phyloP scores from a whole-genome alignment of 2,797 vertebrate genomes.

The Gymnothorax javanicus region DNA sequence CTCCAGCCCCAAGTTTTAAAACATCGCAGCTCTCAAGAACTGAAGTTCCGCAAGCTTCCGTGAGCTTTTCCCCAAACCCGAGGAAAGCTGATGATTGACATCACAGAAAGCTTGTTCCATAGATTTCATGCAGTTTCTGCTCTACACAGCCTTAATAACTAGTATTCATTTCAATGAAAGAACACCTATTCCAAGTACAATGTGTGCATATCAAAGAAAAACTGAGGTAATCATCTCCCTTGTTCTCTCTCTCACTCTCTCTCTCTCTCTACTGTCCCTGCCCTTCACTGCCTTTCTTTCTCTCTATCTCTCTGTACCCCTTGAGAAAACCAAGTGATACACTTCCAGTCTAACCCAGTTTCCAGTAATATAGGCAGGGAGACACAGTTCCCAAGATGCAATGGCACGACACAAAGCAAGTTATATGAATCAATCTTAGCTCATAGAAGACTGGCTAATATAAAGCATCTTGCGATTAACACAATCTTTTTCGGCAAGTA shows the following conservation, averaged over 20 bases:
- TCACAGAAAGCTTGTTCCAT: too few species aligned
- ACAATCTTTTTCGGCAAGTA: not conserved
- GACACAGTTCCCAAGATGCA: constrained; percentile 6
- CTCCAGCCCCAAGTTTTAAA: too few species aligned
- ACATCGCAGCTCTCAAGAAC: too few species aligned
- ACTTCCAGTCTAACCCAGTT: constrained; percentile 1
- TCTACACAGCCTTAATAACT: not conserved
- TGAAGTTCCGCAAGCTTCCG: too few species aligned
- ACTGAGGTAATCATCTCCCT: not conserved
- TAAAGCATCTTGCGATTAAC: not conserved
- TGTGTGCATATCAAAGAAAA: not conserved
- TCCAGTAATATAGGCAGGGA: not conserved
- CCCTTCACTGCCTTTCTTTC: not conserved
- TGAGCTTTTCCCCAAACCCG: too few species aligned
- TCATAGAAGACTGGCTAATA: not conserved
- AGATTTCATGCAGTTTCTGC: too few species aligned
- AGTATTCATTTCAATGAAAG: not conserved
- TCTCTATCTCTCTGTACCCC: not conserved
- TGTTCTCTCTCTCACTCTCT: not conserved
- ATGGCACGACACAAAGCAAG: not conserved
- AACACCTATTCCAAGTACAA: not conserved
- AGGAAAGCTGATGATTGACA: too few species aligned
- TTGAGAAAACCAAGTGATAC: constrained; percentile 1
- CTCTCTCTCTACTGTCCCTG: not conserved
- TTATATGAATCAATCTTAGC: not conserved